Evolutionary conservation across 2,888 invertebrate species (phyloP), one percentile per base, ranked within the genome.

Genomic region (Polyommatus iphigenia): DNA sequence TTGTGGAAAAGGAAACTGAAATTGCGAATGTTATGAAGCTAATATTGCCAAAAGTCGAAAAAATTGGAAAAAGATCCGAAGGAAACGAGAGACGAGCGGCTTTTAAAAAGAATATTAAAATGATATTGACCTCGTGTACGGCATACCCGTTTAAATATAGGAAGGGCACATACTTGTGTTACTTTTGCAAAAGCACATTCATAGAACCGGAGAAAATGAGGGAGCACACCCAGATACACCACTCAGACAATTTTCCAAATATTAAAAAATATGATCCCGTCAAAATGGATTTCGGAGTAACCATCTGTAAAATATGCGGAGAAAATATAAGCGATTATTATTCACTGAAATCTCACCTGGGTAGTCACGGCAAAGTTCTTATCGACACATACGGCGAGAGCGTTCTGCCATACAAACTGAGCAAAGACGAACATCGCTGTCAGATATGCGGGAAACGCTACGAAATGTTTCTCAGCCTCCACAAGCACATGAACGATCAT

Each of bases 401-500:
- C 71, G 87, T 94, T 0, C 83, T 94, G 20, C 94, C 94, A 0
- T 94, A 93, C 84, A 92, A 90, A 80, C 81, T 94, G n/a, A 86
- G 84, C 41, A 91, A 89, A 80, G 91, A 91, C 6, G 89, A 90
- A 57, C 90, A 92, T 76, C 85, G 86, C 36, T 94, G 93, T 79
- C 92, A 92, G 79, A 86, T 93, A 5, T 94, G 93, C 79, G 92
- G 92, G 0, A 91, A 92, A 76, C 86, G 87, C 0, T 94, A 94
- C 81, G 93, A 93, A 81, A 89, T 91, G 89, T 94, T 94, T 79
- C 83, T 93, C 0, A 91, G 90, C 36, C 84, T 94, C 1, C 93
- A 93, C 83, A 92, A 90, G 79, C 94, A 94, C 57, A 94, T 94
- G 93, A 93, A 93, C 71, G 90, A 90, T 46, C 94, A 94, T 80